Evolutionary conservation across 2,113 vertebrate species (phyloP).

Genomic region (Edolisoma coerulescens): DNA sequence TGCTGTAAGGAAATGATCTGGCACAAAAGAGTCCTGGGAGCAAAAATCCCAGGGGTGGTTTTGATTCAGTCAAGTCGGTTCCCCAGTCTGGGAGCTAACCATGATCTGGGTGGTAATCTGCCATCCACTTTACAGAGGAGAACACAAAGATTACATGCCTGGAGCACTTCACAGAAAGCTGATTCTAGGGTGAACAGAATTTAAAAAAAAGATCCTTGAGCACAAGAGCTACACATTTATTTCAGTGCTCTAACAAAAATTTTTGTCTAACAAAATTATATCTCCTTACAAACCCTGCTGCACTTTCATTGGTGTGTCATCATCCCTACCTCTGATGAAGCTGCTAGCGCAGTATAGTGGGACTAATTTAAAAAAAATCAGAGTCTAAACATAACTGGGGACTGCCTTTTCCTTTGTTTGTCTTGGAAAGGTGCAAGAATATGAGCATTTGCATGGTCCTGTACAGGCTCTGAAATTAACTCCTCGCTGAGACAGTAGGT

Average conservation of each 20-base stretch:
- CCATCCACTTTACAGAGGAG: background rate
- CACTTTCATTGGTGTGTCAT: background rate
- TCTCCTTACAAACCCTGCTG: background rate
- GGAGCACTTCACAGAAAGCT: background rate
- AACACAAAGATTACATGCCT: background rate
- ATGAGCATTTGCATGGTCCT: background rate
- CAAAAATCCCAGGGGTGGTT: background rate
- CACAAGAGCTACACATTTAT: background rate
- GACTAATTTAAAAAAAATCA: background rate
- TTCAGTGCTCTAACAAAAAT: no score
- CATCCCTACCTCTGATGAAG: background rate
- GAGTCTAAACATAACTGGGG: background rate
- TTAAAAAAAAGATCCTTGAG: background rate
- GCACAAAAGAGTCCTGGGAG: background rate
- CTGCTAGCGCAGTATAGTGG: background rate
- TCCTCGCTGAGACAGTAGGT: background rate
- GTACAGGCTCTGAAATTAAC: background rate
- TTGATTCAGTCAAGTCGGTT: background rate
- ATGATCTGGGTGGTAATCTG: background rate
- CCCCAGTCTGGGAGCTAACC: background rate
- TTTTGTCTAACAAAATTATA: background rate
- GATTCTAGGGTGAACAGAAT: background rate
- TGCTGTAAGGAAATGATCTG: background rate
- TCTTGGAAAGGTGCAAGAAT: background rate
- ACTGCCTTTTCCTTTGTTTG: background rate